Conservation (phyloP, 2,888 invertebrate genomes). For the Temnothorax ravouxi region DNA sequence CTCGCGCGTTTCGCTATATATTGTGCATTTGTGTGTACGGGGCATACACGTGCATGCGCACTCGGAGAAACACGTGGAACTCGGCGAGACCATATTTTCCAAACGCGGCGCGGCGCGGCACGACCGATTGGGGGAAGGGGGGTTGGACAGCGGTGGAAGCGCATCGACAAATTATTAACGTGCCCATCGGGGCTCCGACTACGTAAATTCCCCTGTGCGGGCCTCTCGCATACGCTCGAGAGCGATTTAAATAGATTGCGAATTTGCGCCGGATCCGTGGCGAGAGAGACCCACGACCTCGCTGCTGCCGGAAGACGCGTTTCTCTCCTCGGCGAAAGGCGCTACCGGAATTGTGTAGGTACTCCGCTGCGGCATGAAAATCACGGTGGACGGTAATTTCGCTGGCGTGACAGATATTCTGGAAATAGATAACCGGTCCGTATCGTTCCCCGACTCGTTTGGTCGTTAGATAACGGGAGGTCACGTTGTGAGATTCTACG, state of each 20-base stretch:
- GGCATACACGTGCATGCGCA: neutral
- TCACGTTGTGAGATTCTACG: neutral
- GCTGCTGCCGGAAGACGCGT: conserved; percentile 59
- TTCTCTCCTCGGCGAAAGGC: neutral
- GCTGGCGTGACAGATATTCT: neutral
- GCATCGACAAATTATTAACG: conserved; percentile 72
- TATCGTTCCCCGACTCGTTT: conserved; percentile 23
- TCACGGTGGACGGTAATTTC: conserved; percentile 18
- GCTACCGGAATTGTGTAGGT: neutral
- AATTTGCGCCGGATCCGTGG: conserved; percentile 64
- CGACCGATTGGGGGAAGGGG: neutral
- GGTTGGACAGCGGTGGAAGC: conserved; percentile 46
- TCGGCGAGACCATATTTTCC: conserved; percentile 68
- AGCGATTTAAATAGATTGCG: conserved; percentile 72
- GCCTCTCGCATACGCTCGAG: conserved; percentile 55
- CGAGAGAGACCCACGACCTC: neutral
- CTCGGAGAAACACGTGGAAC: conserved; percentile 39
- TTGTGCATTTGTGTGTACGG: neutral
- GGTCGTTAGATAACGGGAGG: conserved; percentile 31
- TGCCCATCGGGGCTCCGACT: conserved; percentile 69
- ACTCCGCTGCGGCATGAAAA: conserved; percentile 7
- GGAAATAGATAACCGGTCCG: neutral
- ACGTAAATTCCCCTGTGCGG: conserved; percentile 64
- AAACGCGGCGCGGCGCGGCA: conserved; percentile 44
- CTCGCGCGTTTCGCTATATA: neutral